Evolutionary conservation across 35 echinoderm and acorn worm genomes (phyloP).

Genomic region (Hemicentrotus pulcherrimus): DNA sequence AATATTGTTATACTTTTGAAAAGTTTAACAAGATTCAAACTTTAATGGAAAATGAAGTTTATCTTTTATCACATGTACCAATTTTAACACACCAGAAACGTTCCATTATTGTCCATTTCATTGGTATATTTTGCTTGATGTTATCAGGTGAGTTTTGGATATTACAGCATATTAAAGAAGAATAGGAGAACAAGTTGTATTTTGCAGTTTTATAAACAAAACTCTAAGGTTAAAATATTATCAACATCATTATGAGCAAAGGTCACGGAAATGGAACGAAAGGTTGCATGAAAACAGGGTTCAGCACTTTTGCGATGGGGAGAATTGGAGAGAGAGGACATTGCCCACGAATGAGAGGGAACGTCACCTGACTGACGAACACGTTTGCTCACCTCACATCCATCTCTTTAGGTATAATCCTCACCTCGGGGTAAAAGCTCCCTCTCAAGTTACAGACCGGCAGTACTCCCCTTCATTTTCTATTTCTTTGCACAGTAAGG

Average conservation of each 20-base stretch:
- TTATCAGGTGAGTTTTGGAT: no score
- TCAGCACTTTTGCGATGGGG: background rate
- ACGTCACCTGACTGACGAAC: background rate
- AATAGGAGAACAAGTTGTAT: no score
- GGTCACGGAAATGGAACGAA: background rate
- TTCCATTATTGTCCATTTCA: no score
- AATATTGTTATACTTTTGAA: no score
- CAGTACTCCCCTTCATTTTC: background rate
- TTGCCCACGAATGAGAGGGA: background rate
- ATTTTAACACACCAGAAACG: no score
- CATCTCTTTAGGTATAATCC: background rate
- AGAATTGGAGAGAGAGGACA: background rate
- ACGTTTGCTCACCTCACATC: background rate
- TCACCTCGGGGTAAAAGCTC: background rate
- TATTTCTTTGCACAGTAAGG: background rate
- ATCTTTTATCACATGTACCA: no score
- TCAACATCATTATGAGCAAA: background rate
- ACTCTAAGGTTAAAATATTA: no score
- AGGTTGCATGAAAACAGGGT: background rate
- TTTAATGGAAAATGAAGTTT: no score
- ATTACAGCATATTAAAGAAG: no score
- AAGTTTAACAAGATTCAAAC: no score
- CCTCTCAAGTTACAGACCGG: background rate
- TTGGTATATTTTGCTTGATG: no score
- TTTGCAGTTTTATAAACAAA: no score